Base-by-base conservation (phyloP, 2,113 vertebrate species). In the Chaetops frenatus region DNA sequence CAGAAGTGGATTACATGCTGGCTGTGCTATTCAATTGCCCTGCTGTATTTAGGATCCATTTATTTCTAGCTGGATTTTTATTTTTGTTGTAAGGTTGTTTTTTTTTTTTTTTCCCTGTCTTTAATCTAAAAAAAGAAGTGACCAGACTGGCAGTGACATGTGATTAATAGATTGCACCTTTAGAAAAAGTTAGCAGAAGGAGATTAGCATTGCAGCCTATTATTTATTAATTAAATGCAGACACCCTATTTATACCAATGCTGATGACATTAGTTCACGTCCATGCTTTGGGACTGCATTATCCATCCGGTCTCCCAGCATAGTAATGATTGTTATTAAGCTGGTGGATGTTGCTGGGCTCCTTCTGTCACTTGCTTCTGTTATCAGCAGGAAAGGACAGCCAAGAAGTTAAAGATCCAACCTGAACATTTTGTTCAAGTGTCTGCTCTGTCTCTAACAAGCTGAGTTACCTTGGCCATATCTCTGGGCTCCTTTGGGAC, bases 221-320 rank as follows among this genome's bases (percentile, higher is more conserved):
- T 97, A 97, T 95, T 96, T 97, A 96, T 96, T 96, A 97, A 96
- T 96, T 97, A 97, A 95, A 96, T 94, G 87, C 93, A 95, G 95
- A 90, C 90, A 95, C 67, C 58, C 81, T 96, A 94, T 94, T 96
- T 96, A 96, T 95, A 93, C 90, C 87, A 90, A 81, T 77, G 87
- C 74, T 83, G 96, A 95, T 96, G 90, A 86, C 87, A 97, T 94
- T 96, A 93, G 85, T 78, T 95, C 92, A 83, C 33, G 8, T 90
- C 93, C 70, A 25, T 91, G 58, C 79, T 95, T 90, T 73, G 81
- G 62, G 90, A 88, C 78, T 82, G 81, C 91, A 73, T 95, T 95
- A 94, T 86, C 94, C 84, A 73, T 85, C 89, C 66, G 0, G 66
- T 82, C 66, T 92, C 54, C 62, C 48, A 33, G 85, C 84, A 87